phyloP scores from a whole-genome alignment of 1,140 invertebrate species.

The Zaprionus inermis region DNA sequence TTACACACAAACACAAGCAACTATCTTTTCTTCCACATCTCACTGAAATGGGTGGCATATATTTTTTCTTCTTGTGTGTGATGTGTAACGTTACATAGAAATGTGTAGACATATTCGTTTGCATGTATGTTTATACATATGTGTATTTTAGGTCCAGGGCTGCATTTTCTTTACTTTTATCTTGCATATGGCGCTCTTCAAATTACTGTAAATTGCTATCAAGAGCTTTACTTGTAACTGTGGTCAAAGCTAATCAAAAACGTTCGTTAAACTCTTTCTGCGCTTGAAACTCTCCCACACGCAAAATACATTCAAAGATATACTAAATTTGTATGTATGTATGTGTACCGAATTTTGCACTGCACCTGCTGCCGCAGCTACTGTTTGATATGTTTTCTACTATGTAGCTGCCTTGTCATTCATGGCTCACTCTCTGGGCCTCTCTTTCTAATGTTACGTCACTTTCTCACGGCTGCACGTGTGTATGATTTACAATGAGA shows the following conservation, averaged over 20 bases:
- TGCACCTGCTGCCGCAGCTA: constrained; percentile 45
- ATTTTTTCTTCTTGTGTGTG: constrained; percentile 16
- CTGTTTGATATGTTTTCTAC: constrained; percentile 51
- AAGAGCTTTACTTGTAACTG: constrained; percentile 21
- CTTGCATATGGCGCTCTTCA: constrained; percentile 5
- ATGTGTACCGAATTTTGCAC: constrained; percentile 3
- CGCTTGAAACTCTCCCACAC: background rate
- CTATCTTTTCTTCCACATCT: constrained; percentile 17
- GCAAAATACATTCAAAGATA: background rate
- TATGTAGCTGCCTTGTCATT: constrained; percentile 39
- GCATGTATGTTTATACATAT: background rate
- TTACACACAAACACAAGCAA: constrained; percentile 31
- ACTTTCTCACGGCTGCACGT: constrained; percentile 78
- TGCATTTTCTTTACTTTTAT: constrained; percentile 20
- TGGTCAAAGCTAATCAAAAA: constrained; percentile 11
- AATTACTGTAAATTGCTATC: constrained; percentile 32
- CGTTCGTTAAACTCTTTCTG: background rate
- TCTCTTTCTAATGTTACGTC: constrained; percentile 78
- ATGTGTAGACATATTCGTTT: background rate
- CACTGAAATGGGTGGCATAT: constrained; percentile 8
- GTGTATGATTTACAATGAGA: constrained; percentile 47
- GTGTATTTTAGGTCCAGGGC: constrained; percentile 9
- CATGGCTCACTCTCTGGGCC: constrained; percentile 28
- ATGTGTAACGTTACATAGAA: constrained; percentile 23
- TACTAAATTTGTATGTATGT: background rate